These are phyloP conservation scores for Exaiptasia diaphana DNA, from an alignment of 64 coral and sea anemone genomes.

Conservation along the genomic window DNA sequence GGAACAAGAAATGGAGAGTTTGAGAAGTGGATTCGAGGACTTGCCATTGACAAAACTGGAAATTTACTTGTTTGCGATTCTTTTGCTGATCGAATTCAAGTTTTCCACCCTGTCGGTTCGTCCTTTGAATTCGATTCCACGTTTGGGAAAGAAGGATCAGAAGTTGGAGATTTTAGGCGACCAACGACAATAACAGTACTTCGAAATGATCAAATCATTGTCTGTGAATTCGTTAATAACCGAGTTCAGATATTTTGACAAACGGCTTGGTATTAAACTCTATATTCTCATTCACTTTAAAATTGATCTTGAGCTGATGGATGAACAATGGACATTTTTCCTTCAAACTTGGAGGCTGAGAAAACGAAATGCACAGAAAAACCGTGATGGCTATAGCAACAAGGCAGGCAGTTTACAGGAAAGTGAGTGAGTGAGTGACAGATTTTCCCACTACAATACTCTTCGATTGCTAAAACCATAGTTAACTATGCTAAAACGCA, in stretches of 20 bases:
- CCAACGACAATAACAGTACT: constrained; percentile 10
- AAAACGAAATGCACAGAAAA: too few relatives aligned
- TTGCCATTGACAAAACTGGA: constrained; percentile 4
- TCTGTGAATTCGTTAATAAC: constrained; percentile 15
- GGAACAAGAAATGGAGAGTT: not conserved
- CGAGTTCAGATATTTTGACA: constrained; percentile 33
- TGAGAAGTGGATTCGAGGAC: not conserved
- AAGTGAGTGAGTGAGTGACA: too few relatives aligned
- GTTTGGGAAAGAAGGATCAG: not conserved
- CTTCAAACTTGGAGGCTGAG: too few relatives aligned
- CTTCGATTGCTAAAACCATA: too few relatives aligned
- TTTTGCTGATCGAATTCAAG: not conserved
- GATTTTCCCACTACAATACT: too few relatives aligned
- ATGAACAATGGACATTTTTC: too few relatives aligned
- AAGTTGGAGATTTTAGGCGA: not conserved
- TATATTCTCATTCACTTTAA: too few relatives aligned
- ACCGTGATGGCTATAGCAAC: too few relatives aligned
- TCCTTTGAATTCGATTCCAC: not conserved
- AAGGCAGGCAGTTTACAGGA: too few relatives aligned
- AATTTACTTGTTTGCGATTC: constrained; percentile 24
- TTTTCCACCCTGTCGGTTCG: not conserved
- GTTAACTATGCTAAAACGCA: too few relatives aligned
- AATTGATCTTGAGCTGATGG: too few relatives aligned
- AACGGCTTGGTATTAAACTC: too few relatives aligned
- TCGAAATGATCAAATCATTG: constrained; percentile 5